Percentiles rank a stretch among this genome's conserved stretches.
phyloP scores from a whole-genome alignment of 2,888 invertebrate genomes.

The Amphipyra berbera region DNA sequence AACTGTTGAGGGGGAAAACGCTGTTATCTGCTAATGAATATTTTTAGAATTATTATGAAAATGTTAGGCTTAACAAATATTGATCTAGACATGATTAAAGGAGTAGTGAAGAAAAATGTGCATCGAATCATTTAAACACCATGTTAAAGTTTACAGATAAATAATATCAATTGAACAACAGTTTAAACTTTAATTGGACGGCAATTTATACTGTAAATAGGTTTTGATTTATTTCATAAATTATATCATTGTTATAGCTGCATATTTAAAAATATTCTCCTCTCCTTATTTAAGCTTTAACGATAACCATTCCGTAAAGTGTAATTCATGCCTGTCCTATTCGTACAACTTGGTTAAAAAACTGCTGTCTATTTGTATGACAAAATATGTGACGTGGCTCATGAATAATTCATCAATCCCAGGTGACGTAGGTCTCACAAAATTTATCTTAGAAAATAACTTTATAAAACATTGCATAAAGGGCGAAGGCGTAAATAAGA shows the following conservation, averaged over 20 bases:
- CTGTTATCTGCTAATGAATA: neutral
- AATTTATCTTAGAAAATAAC: slow-evolving; percentile 66
- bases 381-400: slow-evolving; percentile 65
- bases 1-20: neutral
- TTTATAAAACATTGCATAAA: slow-evolving; percentile 51
- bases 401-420: slow-evolving; percentile 71
- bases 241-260: too few species aligned
- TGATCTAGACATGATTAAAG: too few species aligned
- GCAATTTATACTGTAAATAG: neutral
- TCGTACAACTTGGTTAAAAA: slow-evolving; percentile 58
- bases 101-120: too few species aligned
- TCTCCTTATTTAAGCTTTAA: slow-evolving; percentile 13
- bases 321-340: slow-evolving; percentile 15
- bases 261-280: neutral
- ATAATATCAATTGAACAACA: neutral
- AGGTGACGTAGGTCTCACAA: slow-evolving; percentile 71
- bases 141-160: neutral
- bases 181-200: too few species aligned
- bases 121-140: too few species aligned
- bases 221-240: neutral
- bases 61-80: too few species aligned
- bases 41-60: neutral
- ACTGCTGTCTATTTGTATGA: slow-evolving; percentile 68
- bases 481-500: slow-evolving; percentile 57
- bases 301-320: slow-evolving; percentile 9